Base-by-base conservation (phyloP, 2,888 invertebrate species). In the Eristalis pertinax region DNA sequence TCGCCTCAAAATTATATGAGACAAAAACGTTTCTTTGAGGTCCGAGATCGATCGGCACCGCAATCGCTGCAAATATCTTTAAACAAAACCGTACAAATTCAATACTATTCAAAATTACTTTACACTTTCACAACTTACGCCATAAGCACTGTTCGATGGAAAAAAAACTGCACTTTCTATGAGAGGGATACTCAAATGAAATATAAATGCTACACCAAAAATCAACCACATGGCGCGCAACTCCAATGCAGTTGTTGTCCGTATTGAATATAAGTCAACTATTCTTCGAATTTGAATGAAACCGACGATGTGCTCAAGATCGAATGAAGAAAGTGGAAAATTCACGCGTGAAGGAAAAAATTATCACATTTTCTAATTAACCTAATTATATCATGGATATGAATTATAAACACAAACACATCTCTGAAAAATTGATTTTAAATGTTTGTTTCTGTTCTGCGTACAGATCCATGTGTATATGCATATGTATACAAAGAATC, bases 1-100 rank as follows among this genome's bases (percentile, higher is more conserved):
- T 95, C 0, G 95, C 95, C 90, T 96, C 96, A 90, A 96, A 96
- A 93, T 96, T 96, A 91, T 96, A 96, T 0, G 96, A 96, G 32
- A 96, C 93, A 89, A 96, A 96, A 22, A 96, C 95, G 90, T 95
- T 95, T 88, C 95, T 95, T 89, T 95, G 95, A 0, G 95, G 95
- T 32, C 87, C 87, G 7, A 96, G 94, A 90, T 96, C 96, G 22
- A 96, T 91, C 0, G 96, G 96, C 35, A 96, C 94, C 0, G 96
- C 96, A 84, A 96, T 93, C 0, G 96, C 96, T 50, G 96, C 91
- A 91, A 96, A 96, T n/a, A 96, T 93, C 96, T 96, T 92, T n/a
- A 93, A 93, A 26, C 26, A 78, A 70, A 70, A 7, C 15, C 29
- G 58, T 11, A 32, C 50, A 19, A 5, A 19, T 50, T 19, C 50